Evolutionary conservation across 2,797 vertebrate genomes (phyloP).

Genomic region (Sebastes elongatus): DNA sequence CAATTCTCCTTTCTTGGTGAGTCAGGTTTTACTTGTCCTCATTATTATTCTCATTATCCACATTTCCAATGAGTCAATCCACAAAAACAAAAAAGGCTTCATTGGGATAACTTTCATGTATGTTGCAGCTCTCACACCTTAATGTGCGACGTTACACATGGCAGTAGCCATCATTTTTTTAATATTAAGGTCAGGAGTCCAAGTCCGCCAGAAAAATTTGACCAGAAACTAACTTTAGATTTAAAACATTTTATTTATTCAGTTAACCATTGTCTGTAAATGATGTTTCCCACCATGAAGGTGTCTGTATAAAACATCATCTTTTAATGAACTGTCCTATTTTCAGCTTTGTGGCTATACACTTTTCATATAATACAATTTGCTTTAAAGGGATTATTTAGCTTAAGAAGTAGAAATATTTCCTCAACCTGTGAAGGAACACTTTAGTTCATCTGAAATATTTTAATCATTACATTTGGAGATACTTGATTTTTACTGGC

Average conservation of each 20-base stretch:
- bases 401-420: too few relatives aligned
- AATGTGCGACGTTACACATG: neutral
- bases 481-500: neutral
- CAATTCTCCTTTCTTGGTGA: conserved; percentile 70
- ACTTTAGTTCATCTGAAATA: too few relatives aligned
- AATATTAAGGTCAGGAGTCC: neutral
- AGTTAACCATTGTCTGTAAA: neutral
- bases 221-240: neutral
- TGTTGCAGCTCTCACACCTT: neutral
- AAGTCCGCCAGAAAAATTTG: neutral
- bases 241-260: neutral
- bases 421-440: too few relatives aligned
- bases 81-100: neutral
- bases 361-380: neutral
- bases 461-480: neutral
- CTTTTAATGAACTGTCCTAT: neutral
- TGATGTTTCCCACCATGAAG: neutral
- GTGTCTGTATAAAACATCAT: neutral
- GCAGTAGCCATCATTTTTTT: neutral
- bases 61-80: neutral
- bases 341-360: too few relatives aligned
- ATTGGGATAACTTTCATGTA: too few relatives aligned
- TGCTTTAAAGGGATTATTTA: neutral
- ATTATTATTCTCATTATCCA: neutral
- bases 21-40: neutral